Percentiles rank a stretch among this genome's conserved stretches.
Evolutionary conservation across 2,888 invertebrate species (phyloP).

Genomic region (Melanchra persicariae): DNA sequence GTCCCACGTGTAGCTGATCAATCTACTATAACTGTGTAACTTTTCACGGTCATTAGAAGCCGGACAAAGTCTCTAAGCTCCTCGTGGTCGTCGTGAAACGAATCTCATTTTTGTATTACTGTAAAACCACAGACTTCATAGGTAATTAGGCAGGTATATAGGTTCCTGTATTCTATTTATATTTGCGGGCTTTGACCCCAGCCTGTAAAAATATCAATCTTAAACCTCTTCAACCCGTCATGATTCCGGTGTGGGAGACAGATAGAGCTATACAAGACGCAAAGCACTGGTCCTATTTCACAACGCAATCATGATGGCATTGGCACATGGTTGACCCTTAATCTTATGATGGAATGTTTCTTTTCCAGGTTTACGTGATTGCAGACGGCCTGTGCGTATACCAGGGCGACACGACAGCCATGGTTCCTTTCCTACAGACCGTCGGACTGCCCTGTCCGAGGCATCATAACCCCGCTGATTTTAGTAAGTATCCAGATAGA

Average conservation of each 20-base stretch:
- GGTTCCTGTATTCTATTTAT: too few relatives aligned
- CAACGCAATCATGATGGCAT: too few relatives aligned
- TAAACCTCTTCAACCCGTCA: too few relatives aligned
- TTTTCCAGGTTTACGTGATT: conserved; percentile 91
- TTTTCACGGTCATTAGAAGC: conserved; percentile 33
- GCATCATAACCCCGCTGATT: conserved; percentile 93
- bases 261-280: too few relatives aligned
- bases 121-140: too few relatives aligned
- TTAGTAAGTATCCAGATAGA: conserved; percentile 86
- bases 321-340: too few relatives aligned
- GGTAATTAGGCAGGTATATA: too few relatives aligned
- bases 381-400: conserved; percentile 92
- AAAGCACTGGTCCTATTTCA: too few relatives aligned
- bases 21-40: neutral
- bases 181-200: too few relatives aligned
- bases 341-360: neutral
- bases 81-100: neutral
- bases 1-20: conserved; percentile 36
- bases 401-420: conserved; percentile 91
- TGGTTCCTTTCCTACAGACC: conserved; percentile 91
- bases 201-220: too few relatives aligned
- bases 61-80: neutral
- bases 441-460: conserved; percentile 91
- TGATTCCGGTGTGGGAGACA: too few relatives aligned
- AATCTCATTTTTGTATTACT: too few relatives aligned